Base-by-base conservation (phyloP, 2,888 invertebrate species). In the Balanococcus diminutus region DNA sequence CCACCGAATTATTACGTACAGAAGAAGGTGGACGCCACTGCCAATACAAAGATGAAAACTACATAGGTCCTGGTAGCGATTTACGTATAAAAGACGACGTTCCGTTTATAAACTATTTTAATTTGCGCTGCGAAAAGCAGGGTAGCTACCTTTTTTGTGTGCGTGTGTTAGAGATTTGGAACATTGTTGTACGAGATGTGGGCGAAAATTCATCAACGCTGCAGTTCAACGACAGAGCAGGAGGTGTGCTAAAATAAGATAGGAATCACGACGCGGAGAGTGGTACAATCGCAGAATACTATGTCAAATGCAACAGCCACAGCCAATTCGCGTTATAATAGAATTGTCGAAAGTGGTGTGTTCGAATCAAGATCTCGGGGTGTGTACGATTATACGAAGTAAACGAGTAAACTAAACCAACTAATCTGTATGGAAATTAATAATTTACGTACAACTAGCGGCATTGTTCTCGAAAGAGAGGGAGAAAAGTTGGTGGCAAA, bases 361-460 rank as follows among this genome's bases (percentile, higher is more conserved):
- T 22, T 19, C 16, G 16, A 25, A 14, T 42, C 42, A 42, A 42
- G 14, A 42, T 0, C 42, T 36, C 36, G 36, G 8, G 42, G n/a
- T n/a, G n/a, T 0, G 16, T 16, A 11, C 1, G 16, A 16, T 16
- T 16, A 16, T 42, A 42, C 11, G 16, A 14, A 42, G 16, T 42
- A 42, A n/a, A n/a, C n/a, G n/a, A n/a, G n/a, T n/a, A n/a, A n/a
- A n/a, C n/a, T n/a, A n/a, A 8, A 31, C 72, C 28, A 14, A 25
- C 31, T 72, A 72, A 72, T 72, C 72, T 72, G 28, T 19, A 31
- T 72, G 25, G 31, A 72, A 72, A 72, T 72, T 72, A 72, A n/a
- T n/a, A n/a, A 72, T 72, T 72, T 72, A 72, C 72, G 25, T 46
- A 46, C 14, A 56, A 56, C 56, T 42, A 22, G 72, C 28, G 72